Conservation (phyloP, 2,113 vertebrate genomes). For the Neofelis nebulosa region DNA sequence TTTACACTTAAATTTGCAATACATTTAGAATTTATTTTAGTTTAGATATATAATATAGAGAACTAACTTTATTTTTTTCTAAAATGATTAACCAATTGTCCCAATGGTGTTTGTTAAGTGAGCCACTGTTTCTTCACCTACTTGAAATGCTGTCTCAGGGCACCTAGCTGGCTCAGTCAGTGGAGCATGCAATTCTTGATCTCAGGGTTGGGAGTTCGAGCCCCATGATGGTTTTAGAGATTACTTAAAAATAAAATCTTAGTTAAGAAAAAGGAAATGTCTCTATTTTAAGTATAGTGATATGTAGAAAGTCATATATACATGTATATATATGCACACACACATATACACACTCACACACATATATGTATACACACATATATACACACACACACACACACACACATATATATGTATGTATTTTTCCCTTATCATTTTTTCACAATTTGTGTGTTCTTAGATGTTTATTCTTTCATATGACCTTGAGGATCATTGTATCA, state of each 20-base stretch:
- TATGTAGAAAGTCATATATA: neutral
- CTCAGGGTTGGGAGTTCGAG: neutral
- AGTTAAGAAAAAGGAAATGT: neutral
- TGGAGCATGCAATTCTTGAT: neutral
- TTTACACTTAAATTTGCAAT: conserved; percentile 31
- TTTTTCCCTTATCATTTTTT: neutral
- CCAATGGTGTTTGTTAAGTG: neutral
- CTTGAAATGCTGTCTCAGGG: neutral
- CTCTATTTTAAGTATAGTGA: neutral
- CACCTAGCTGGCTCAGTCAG: neutral
- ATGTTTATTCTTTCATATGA: neutral
- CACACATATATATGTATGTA: too few species aligned
- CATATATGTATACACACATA: too few species aligned
- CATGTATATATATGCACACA: neutral
- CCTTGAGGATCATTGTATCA: neutral
- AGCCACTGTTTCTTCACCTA: neutral
- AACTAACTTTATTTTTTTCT: neutral
- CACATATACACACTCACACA: too few species aligned
- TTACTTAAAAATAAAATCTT: neutral
- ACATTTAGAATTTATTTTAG: neutral
- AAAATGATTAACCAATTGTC: neutral
- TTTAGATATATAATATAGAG: neutral
- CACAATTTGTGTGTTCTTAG: neutral
- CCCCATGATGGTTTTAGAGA: neutral
- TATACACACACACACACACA: too few species aligned